Evolutionary conservation across 2,113 vertebrate species (phyloP).

Genomic region (Pedionomus torquatus): DNA sequence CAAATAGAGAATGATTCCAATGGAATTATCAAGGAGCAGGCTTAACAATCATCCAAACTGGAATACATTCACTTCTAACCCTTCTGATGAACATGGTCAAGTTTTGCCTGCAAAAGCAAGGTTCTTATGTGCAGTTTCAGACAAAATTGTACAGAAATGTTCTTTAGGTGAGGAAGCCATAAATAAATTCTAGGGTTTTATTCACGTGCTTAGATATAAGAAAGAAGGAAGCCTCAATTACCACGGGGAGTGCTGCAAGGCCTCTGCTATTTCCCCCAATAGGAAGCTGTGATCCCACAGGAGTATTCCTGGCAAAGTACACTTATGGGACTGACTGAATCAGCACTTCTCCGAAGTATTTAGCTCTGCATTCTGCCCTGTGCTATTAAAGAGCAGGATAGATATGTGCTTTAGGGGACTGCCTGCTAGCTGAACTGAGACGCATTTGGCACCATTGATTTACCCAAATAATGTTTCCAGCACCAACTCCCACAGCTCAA

Average conservation of each 20-base stretch:
- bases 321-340: background rate
- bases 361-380: background rate
- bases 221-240: background rate
- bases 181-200: background rate
- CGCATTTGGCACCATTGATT: background rate
- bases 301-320: background rate
- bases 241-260: background rate
- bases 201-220: background rate
- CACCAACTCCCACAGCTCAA: background rate
- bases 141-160: background rate
- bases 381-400: background rate
- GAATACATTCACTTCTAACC: background rate
- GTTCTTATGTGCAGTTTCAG: background rate
- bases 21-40: background rate
- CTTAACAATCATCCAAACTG: background rate
- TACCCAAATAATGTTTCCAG: background rate
- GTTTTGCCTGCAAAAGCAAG: background rate
- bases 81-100: background rate
- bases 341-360: background rate
- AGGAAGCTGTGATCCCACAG: background rate
- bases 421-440: background rate
- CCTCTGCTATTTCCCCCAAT: background rate
- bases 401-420: background rate
- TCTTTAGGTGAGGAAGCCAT: background rate
- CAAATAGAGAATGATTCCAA: background rate